Conservation (phyloP, 2,113 vertebrate genomes). For the Tor tambroides region DNA sequence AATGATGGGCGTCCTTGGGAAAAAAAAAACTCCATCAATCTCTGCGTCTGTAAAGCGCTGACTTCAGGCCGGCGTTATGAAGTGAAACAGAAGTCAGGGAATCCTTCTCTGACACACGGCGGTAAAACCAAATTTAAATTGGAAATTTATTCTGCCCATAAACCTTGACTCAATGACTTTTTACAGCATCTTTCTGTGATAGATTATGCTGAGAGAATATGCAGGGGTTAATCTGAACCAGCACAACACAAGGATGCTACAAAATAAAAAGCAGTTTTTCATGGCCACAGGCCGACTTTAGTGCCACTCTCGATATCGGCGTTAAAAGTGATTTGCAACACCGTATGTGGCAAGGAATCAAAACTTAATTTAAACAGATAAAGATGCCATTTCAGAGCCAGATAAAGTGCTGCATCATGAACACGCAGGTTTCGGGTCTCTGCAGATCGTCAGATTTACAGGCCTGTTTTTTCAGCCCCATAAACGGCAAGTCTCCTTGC, state of each 20-base stretch:
- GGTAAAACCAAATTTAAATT: conserved; percentile 74
- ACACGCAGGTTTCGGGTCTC: conserved; percentile 70
- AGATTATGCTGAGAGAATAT: conserved; percentile 46
- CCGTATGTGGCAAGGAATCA: conserved; percentile 85
- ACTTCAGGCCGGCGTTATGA: conserved; percentile 30
- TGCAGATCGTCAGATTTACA: conserved; percentile 78
- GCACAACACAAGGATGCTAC: conserved; percentile 57
- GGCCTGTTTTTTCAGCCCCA: conserved; percentile 77
- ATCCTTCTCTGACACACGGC: conserved; percentile 56
- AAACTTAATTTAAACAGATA: conserved; percentile 86
- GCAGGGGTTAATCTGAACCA: conserved; percentile 53
- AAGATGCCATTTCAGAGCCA: conserved; percentile 82
- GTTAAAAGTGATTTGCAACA: conserved; percentile 84
- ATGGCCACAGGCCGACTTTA: conserved; percentile 75
- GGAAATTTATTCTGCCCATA: conserved; percentile 76
- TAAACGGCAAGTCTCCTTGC: conserved; percentile 80
- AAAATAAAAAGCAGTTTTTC: conserved; percentile 73
- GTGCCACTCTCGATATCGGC: conserved; percentile 78
- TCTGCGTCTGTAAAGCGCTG: conserved; percentile 30
- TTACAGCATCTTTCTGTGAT: conserved; percentile 45
- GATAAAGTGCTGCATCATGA: conserved; percentile 83
- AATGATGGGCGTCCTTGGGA: conserved; percentile 51
- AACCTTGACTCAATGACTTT: conserved; percentile 64
- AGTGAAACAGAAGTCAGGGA: conserved; percentile 56
- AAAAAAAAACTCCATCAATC: conserved; percentile 54